Evolutionary conservation across 2,888 invertebrate genomes (phyloP), one percentile per base, ranked within the genome.

Genomic region (Antheraea yamamai): DNA sequence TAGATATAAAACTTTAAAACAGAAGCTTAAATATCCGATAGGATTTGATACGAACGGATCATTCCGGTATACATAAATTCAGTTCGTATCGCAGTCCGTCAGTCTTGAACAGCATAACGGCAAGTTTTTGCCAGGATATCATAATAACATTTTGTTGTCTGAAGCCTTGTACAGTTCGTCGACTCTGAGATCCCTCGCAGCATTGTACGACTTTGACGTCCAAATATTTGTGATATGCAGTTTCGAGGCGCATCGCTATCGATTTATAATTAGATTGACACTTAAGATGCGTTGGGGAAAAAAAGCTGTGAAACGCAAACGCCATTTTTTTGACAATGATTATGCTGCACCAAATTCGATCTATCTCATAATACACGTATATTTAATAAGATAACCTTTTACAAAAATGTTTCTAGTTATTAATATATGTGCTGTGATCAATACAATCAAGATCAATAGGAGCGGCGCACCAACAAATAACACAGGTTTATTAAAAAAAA

Each of bases 71-170:
- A 70, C 3, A 70, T 70, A 39, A 70, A 70, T 70, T 70, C 70
- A 66, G 30, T 66, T 18, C 30, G 64, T 66, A 70, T 70, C 70
- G 70, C 70, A 12, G 70, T 39, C 70, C 70, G 70, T 66, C 64
- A 66, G 64, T 66, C 20, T 70, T 35, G 39, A 35, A 39, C 39
- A 20, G 70, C 70, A 70, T 70, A 18, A n/a, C 70, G 70, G 70
- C 70, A 70, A 39, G 70, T 70, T 70, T 70, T 70, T 70, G 70
- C n/a, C 39, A n/a, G 39, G 39, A 39, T 70, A 70, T 70, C 39
- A 70, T n/a, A 70, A 70, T 70, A 70, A 20, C 20, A 70, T 39
- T 70, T 70, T 70, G 70, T 70, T 70, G 35, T 70, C 70, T 70
- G 39, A n/a, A n/a, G 39, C 39, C 39, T 39, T 39, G 70, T 39